Evolutionary conservation across 2,797 vertebrate species (phyloP), one percentile per base, ranked within the genome.

Genomic region (Cichlasoma orientale): DNA sequence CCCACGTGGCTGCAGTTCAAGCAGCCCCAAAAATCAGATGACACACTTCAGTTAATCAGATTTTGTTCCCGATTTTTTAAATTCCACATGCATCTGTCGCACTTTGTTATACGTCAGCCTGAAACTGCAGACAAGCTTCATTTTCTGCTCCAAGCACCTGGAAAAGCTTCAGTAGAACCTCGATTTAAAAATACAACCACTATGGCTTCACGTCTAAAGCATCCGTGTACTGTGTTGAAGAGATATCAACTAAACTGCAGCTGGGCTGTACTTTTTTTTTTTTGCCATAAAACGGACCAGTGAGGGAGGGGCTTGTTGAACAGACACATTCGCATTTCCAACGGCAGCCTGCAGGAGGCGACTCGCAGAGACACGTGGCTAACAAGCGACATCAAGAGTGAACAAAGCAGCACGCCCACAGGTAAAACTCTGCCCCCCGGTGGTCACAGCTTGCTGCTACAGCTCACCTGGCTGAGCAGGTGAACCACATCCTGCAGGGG

Each of bases 351-450:
- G 47, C 18, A 8, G 19, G 9, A 53, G 9, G 52, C 2, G 9
- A 9, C 19, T n/a, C 1, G 3, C n/a, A 19, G 52, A 4, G 52
- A 4, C 5, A 4, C 4, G 3, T 0, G 19, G 3, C 19, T 52
- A 52, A 52, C 8, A 4, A 0, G 56, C 31, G 56, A 57, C 4
- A 0, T 31, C 3, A 3, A 16, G 13, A 16, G 41, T 16, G 41
- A 2, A 16, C 5, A 44, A 29, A 19, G 9, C 29, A 31, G 16
- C 41, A 44, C 41, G 10, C 38, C 12, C 4, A 41, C 38, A 13
- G 3, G 58, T 25, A 21, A 41, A 41, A 41, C 59, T 25, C 59
- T 2, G 36, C 59, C 36, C 36, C 21, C 21, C 16, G 14, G 59
- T 61, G 58, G 58, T 41, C 33, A 61, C 33, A 38, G 36, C 10